These are phyloP conservation scores for Tetramorium bicarinatum DNA, from an alignment of 2,888 invertebrate genomes.

Conservation along the genomic window DNA sequence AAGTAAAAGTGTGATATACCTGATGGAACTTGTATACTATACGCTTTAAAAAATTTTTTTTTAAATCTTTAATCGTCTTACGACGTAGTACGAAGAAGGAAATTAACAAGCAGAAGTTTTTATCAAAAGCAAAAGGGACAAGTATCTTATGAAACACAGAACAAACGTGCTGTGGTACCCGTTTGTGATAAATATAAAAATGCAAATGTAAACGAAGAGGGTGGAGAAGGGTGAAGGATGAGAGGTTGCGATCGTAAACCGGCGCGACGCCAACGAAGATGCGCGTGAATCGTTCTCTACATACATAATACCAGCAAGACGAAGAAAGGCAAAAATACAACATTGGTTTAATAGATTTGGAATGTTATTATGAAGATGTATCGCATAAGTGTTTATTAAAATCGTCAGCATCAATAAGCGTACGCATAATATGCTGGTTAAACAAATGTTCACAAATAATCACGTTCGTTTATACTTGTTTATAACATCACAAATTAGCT, in stretches of 20 bases:
- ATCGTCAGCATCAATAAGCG: neutral
- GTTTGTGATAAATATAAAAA: conserved; percentile 83
- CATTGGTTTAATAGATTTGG: conserved; percentile 39
- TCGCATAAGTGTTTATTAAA: neutral
- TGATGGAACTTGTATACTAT: neutral
- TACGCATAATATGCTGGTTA: neutral
- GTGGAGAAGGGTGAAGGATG: conserved; percentile 58
- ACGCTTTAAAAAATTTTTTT: neutral
- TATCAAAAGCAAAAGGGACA: conserved; percentile 31
- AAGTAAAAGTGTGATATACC: neutral
- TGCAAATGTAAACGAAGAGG: conserved; percentile 78
- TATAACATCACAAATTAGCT: neutral
- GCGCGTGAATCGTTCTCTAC: conserved; percentile 64
- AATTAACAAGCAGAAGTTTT: conserved; percentile 65
- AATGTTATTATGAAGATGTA: conserved; percentile 2
- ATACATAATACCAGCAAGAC: conserved; percentile 59
- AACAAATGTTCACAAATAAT: neutral
- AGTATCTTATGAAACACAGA: conserved; percentile 63
- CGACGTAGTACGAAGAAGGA: neutral
- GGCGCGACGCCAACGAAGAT: conserved; percentile 65
- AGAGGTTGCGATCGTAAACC: conserved; percentile 73
- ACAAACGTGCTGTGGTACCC: conserved; percentile 54
- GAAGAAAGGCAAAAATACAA: conserved; percentile 36
- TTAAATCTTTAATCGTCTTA: no score
- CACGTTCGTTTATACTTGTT: neutral